Evolutionary conservation across 2,888 invertebrate species (phyloP).

Genomic region (Dynastes grantii): DNA sequence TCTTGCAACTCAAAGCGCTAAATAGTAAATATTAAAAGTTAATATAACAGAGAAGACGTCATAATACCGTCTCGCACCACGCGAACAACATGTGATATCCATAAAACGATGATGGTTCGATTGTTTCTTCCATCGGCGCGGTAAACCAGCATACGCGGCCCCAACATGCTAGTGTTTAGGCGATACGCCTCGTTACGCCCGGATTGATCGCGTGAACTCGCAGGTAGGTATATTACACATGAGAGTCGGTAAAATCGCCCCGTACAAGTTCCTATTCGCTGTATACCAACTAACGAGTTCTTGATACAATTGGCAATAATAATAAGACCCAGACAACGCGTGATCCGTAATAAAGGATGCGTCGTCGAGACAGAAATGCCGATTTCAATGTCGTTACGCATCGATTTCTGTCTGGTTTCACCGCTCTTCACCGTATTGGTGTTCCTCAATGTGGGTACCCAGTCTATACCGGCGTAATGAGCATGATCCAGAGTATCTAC

Average conservation of each 20-base stretch:
- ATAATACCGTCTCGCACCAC: not conserved
- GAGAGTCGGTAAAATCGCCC: slow-evolving; percentile 20
- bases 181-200: slow-evolving; percentile 27
- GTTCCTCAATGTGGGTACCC: no score
- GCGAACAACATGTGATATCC: slow-evolving; percentile 8
- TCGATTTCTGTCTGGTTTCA: not conserved
- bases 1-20: no score
- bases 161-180: not conserved
- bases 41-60: not conserved
- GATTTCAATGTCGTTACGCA: not conserved
- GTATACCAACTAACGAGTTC: not conserved
- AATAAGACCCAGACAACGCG: not conserved
- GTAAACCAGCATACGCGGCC: not conserved
- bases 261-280: not conserved
- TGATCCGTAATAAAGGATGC: not conserved
- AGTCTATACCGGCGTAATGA: no score
- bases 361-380: not conserved
- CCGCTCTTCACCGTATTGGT: no score
- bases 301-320: not conserved
- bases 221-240: not conserved
- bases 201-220: slow-evolving; percentile 25
- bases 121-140: not conserved
- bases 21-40: not conserved
- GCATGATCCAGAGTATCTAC: no score
- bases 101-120: slow-evolving; percentile 9